Conservation (phyloP, 2,113 vertebrate genomes). For the Corynorhinus townsendii region DNA sequence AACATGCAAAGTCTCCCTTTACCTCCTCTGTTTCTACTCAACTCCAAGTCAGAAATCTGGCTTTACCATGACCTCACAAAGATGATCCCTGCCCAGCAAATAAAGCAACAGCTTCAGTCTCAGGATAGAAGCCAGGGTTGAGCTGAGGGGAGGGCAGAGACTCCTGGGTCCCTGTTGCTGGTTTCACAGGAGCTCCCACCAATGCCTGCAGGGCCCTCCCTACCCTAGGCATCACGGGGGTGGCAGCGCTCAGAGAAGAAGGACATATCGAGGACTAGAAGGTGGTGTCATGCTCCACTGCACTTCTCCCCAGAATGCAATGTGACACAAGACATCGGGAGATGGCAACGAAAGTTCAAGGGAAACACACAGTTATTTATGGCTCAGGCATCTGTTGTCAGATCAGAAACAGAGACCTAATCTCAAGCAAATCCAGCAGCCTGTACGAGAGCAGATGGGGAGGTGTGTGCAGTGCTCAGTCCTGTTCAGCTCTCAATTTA, state of each 20-base stretch:
- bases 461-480: conserved; percentile 68
- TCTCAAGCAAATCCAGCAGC: conserved; percentile 68
- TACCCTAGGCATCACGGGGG: not conserved
- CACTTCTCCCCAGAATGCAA: conserved; percentile 62
- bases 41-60: not conserved
- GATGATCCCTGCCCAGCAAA: not conserved
- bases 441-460: conserved; percentile 72
- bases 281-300: conserved; percentile 27
- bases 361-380: conserved; percentile 74
- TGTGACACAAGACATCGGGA: conserved; percentile 68
- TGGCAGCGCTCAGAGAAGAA: not conserved
- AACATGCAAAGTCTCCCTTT: not conserved
- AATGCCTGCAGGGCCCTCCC: not conserved
- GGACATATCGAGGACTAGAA: not conserved
- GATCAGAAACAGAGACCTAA: conserved; percentile 73
- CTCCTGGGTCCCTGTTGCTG: not conserved
- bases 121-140: not conserved
- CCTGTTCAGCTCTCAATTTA: conserved; percentile 54
- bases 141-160: not conserved
- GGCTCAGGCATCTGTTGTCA: conserved; percentile 71
- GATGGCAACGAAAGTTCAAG: conserved; percentile 73
- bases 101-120: not conserved
- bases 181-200: not conserved
- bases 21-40: not conserved
- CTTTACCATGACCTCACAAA: not conserved